Base-by-base conservation (phyloP, 2,888 invertebrate genomes). In the Aleiodes leptofemur region DNA sequence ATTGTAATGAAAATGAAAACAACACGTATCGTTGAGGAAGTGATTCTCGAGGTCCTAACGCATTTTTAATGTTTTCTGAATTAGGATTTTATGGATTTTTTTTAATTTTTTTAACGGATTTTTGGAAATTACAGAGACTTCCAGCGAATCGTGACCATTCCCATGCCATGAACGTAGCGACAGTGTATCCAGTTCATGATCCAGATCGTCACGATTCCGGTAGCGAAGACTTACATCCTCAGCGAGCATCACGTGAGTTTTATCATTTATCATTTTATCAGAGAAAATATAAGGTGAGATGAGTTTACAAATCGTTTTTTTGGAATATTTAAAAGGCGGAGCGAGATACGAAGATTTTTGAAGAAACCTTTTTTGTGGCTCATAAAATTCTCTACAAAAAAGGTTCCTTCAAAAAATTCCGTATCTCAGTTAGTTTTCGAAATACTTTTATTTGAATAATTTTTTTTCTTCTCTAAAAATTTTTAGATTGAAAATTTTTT, bases 121-220 rank as follows among this genome's bases (percentile, higher is more conserved):
- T 29, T 51, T 71, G 13, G 29, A n/a, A 31, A 34, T 73, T 73
- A 13, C 55, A 34, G 50, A 23, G 55, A 29, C 50, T 51, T 9
- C 6, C 68, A 76, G 72, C 74, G 73, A 9, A 76, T 9, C 55
- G 70, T 8, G 13, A n/a, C 3, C 55, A 68, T 72, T 70, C 71
- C n/a, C 77, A 82, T 74, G 79, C 77, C 72, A 87, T 87, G 87
- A 86, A 86, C 72, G 83, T 84, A 9, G 84, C 87, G n/a, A 87
- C 87, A 71, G 87, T 87, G n/a, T 86, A 84, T 78, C 87, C 87
- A 14, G 82, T 80, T n/a, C 79, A 79, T 72, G 83, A 82, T 71
- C 68, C 48, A 14, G 55, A 55, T 23, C 71, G 53, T 9, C 56
- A 23, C 14, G 74, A 74, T 34, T 43, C 75, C 1, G 56, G 48